phyloP scores from a whole-genome alignment of 2,797 vertebrate species.

The Alauda arvensis region DNA sequence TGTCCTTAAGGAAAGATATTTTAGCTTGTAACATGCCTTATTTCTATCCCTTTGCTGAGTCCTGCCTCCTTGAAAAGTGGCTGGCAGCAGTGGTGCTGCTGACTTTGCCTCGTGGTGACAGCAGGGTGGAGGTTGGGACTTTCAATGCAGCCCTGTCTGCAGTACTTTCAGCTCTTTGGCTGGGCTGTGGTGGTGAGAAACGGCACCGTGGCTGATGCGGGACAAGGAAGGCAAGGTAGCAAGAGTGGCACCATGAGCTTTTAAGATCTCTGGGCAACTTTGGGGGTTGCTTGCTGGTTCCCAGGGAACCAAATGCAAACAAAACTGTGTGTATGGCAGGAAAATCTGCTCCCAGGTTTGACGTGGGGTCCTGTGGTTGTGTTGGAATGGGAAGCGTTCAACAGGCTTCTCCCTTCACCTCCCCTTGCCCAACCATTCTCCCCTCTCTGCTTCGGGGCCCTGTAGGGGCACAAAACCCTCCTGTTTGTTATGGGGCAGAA shows the following conservation, averaged over 20 bases:
- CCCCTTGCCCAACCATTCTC: background rate
- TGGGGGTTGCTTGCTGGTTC: background rate
- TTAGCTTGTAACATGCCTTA: background rate
- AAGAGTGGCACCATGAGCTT: rapidly evolving
- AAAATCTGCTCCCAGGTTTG: background rate
- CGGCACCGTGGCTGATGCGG: background rate
- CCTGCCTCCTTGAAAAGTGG: background rate
- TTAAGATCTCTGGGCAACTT: background rate
- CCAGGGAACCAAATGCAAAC: background rate
- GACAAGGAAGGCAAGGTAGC: background rate
- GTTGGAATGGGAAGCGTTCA: background rate
- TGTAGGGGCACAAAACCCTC: background rate
- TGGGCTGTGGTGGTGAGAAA: background rate
- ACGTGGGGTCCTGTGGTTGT: rapidly evolving
- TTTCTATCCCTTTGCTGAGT: background rate
- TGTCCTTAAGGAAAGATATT: background rate
- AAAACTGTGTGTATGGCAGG: background rate
- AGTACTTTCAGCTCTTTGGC: background rate
- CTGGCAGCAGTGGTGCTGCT: background rate
- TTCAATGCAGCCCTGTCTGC: background rate
- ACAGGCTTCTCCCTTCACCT: background rate
- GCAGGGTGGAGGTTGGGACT: background rate
- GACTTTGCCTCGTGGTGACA: background rate
- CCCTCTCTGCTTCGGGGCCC: rapidly evolving
- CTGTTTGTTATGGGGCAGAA: background rate